Base-by-base conservation (phyloP, 2,888 invertebrate genomes). In the Leptopilina drosophilae region DNA sequence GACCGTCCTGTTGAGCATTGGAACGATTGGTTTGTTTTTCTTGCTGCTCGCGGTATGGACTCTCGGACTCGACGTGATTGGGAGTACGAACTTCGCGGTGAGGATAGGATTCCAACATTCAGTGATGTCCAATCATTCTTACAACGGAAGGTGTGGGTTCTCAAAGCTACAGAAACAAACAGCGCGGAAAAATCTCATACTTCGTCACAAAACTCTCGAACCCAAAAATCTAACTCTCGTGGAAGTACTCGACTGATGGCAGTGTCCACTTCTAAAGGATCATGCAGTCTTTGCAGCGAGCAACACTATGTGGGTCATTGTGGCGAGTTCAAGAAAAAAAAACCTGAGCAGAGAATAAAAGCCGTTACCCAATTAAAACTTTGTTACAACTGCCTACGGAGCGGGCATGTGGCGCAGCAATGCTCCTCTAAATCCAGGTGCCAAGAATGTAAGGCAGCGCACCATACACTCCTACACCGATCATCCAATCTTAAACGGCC, bases 251-350 rank as follows among this genome's bases (percentile, higher is more conserved):
- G 62, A 8, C 2, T 62, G 20, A 62, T 62, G 62, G 62, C 62
- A 5, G 62, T 62, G 5, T 15, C 62, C n/a, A 20, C 62, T 7
- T 62, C 62, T n/a, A 15, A 15, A 20, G 20, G 15, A 8, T 7
- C 62, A 62, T 62, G 20, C 9, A 15, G 62, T 20, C 7, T 15
- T 9, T 62, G 62, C 20, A 20, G 62, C 7, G 62, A 62, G 5
- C 62, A 62, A 20, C 62, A 62, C 20, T 62, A 62, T 15, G n/a
- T 62, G 8, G 62, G 62, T 20, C 62, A 62, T 62, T 62, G 62
- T 9, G 62, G 9, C 7, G 62, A 62, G 7, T 62, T 62, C 6
- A 62, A 62, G 9, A 62, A 15, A n/a, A 20, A 62, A 20, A 8
- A n/a, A 8, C 20, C 62, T 4, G 62, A 62, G 5, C 62, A 62